Base-by-base conservation (phyloP, 2,113 vertebrate genomes). In the Agelaius phoeniceus region DNA sequence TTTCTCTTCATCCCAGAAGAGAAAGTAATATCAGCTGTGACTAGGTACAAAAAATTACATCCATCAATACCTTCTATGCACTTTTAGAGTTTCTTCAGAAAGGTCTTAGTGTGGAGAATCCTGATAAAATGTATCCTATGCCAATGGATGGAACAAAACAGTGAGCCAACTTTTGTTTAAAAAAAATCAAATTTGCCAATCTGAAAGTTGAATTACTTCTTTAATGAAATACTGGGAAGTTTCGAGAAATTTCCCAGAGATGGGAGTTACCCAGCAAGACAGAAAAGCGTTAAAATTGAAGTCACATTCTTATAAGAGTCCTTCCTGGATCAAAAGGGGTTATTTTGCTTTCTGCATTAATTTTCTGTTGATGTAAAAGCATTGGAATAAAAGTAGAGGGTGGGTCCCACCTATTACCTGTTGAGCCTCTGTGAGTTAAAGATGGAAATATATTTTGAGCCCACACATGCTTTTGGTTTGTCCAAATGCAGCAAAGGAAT, bases 361-460 rank as follows among this genome's bases (percentile, higher is more conserved):
- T 49, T 88, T 88, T 13, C 18, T 73, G 13, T 14, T 8, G 3
- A 48, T 15, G 11, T 3, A 33, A 27, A 62, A 62, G 4, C 57
- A 57, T 39, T 17, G 4, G 15, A 0, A 0, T 46, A 43, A 87
- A 72, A 54, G 28, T 1, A 4, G 57, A 87, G 17, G 3, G 8
- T 28, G 13, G 2, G 5, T 83, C 6, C 13, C 41, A 24, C 12
- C 4, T 28, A 41, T 23, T 67, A n/a, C 18, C 11, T 39, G 12
- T 27, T 68, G 16, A 58, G 6, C 59, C 39, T 43, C 44, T 67
- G 20, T 2, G 21, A 14, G 9, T 28, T 83, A 41, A 55, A 9
- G 10, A 6, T 59, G 57, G 30, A 61, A 31, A 52, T 24, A 26
- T 15, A 35, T 68, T 84, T 63, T 87, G 22, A 87, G 20, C n/a